Conservation (phyloP, 2,113 vertebrate genomes). For the Condylura cristata region DNA sequence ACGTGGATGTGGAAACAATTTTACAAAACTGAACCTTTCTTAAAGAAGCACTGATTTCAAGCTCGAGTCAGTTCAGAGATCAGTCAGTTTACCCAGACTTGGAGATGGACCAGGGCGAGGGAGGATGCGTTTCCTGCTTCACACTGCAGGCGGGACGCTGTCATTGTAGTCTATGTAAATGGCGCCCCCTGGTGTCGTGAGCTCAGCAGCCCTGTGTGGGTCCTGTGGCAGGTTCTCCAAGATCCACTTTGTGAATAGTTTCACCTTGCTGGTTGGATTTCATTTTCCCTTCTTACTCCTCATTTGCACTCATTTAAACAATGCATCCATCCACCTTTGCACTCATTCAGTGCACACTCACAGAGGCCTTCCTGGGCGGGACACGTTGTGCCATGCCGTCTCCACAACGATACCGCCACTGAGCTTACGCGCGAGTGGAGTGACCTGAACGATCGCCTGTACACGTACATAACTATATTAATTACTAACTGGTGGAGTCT, state of each 20-base stretch:
- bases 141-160: rapidly evolving
- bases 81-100: neutral
- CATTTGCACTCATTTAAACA: neutral
- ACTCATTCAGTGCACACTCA: neutral
- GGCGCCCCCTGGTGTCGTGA: conserved; percentile 29
- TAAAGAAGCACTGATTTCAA: neutral
- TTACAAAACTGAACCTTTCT: neutral
- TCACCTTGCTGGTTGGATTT: neutral
- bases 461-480: neutral
- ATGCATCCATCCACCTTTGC: neutral
- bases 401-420: neutral
- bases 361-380: neutral
- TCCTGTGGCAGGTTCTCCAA: neutral
- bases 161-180: neutral
- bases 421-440: neutral
- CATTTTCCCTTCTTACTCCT: neutral
- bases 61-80: neutral
- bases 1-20: conserved; percentile 5
- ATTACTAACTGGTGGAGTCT: neutral
- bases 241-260: neutral
- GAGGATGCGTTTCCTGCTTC: neutral
- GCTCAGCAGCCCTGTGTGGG: neutral
- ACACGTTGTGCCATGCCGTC: neutral
- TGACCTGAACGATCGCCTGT: neutral
- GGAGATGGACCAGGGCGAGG: neutral